A percentile compares a stretch with the other conserved stretches of the same genome.
Conservation (phyloP, 2,113 vertebrate genomes). For the Mus pahari region DNA sequence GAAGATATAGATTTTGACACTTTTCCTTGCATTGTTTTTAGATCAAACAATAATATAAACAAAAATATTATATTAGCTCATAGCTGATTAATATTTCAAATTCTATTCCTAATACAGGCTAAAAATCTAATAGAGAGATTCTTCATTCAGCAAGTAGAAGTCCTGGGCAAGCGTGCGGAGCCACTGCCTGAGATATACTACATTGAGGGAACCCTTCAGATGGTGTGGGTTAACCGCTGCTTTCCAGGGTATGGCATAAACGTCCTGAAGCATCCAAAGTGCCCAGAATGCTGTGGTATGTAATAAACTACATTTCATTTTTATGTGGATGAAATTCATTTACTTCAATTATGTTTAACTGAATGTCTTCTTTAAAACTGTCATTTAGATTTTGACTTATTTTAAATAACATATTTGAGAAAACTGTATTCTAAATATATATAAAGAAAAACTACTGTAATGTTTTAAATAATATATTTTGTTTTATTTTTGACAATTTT, state of each 20-base stretch:
- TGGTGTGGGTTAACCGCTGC: slow-evolving; percentile 77
- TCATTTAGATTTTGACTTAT: neutral
- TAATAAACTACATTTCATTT: neutral
- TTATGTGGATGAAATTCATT: neutral
- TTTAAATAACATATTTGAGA: neutral
- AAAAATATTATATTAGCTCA: neutral
- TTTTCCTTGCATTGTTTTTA: neutral
- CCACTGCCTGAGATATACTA: slow-evolving; percentile 80
- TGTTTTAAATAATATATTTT: neutral
- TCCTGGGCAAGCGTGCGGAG: slow-evolving; percentile 62
- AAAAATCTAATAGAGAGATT: slow-evolving; percentile 82
- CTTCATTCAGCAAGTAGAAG: slow-evolving; percentile 82
- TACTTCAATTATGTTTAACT: neutral
- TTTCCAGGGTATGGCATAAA: slow-evolving; percentile 82
- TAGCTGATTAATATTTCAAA: slow-evolving; percentile 48
- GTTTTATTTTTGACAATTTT: neutral
- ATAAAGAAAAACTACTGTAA: neutral
- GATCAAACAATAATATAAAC: too few species aligned
- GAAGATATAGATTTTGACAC: neutral
- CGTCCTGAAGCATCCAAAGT: slow-evolving; percentile 73
- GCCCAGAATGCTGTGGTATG: slow-evolving; percentile 84
- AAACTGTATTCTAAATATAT: neutral
- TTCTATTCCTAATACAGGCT: slow-evolving; percentile 76
- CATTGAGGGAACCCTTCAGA: slow-evolving; percentile 81
- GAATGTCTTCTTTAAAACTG: neutral